phyloP scores from a whole-genome alignment of 2,797 vertebrate species.

The Syngnathus rostellatus region DNA sequence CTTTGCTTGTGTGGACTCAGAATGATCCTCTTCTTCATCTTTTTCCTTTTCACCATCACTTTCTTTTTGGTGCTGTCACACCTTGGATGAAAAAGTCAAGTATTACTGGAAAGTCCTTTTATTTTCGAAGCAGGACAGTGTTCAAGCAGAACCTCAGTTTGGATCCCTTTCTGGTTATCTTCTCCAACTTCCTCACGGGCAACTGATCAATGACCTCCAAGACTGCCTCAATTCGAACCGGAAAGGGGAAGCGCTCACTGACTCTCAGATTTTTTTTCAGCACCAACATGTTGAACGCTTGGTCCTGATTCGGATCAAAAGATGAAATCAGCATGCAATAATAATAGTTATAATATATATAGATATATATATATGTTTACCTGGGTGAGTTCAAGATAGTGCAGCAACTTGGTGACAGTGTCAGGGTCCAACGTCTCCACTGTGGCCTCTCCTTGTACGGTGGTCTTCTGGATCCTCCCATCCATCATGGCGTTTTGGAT shows the following conservation, averaged over 20 bases:
- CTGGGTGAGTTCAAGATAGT: constrained; percentile 64
- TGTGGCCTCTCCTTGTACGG: constrained; percentile 54
- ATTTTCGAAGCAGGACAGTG: too few species aligned
- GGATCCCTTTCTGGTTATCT: constrained; percentile 63
- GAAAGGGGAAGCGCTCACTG: constrained; percentile 70
- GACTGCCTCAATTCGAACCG: constrained; percentile 66
- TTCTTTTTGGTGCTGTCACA: constrained; percentile 66
- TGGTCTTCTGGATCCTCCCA: constrained; percentile 66
- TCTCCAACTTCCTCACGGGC: constrained; percentile 71
- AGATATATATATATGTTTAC: constrained; percentile 38
- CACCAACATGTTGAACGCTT: constrained; percentile 69
- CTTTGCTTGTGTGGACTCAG: constrained; percentile 43
- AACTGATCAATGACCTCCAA: constrained; percentile 74
- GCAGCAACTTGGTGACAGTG: constrained; percentile 66
- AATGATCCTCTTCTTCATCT: constrained; percentile 43
- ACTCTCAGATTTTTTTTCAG: constrained; percentile 70
- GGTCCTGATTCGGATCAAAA: constrained; percentile 40
- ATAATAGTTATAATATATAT: too few species aligned
- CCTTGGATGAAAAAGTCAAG: constrained; percentile 18
- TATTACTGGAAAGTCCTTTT: too few species aligned
- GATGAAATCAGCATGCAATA: background rate
- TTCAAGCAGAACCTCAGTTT: constrained; percentile 39
- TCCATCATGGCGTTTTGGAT: constrained; percentile 79
- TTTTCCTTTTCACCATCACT: constrained; percentile 51
- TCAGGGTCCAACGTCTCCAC: constrained; percentile 66